Percentiles rank a stretch among this genome's conserved stretches.
phyloP scores from a whole-genome alignment of 2,797 vertebrate genomes.

The Mus caroli region DNA sequence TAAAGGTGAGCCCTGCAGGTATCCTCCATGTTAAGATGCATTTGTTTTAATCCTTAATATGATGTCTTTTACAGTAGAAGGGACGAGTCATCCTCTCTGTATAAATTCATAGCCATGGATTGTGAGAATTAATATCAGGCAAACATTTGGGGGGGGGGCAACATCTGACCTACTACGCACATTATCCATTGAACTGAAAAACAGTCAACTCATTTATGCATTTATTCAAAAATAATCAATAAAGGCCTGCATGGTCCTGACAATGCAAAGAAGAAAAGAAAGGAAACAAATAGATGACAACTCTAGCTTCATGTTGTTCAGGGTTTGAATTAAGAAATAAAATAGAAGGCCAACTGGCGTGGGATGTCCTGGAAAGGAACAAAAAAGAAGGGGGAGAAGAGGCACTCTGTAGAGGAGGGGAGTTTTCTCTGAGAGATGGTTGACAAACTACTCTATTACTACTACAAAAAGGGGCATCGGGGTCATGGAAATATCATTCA shows the following conservation, averaged over 20 bases:
- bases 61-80: not conserved
- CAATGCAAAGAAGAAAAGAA: not conserved
- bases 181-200: not conserved
- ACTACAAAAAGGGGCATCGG: too few species aligned
- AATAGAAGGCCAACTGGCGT: not conserved
- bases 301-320: not conserved
- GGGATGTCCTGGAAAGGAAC: not conserved
- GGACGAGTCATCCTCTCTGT: not conserved
- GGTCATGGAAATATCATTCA: not conserved
- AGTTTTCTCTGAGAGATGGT: not conserved
- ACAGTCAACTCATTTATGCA: not conserved
- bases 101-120: not conserved
- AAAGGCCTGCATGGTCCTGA: not conserved
- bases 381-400: not conserved
- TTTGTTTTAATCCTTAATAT: not conserved
- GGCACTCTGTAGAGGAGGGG: too few species aligned
- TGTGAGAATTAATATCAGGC: not conserved
- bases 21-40: not conserved
- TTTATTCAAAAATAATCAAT: not conserved
- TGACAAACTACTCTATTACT: not conserved
- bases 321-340: not conserved
- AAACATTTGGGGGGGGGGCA: not conserved
- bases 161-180: not conserved
- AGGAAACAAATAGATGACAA: not conserved
- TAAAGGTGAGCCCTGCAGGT: not conserved